phyloP scores from a whole-genome alignment of 2,797 vertebrate genomes.

The Molossus molossus region DNA sequence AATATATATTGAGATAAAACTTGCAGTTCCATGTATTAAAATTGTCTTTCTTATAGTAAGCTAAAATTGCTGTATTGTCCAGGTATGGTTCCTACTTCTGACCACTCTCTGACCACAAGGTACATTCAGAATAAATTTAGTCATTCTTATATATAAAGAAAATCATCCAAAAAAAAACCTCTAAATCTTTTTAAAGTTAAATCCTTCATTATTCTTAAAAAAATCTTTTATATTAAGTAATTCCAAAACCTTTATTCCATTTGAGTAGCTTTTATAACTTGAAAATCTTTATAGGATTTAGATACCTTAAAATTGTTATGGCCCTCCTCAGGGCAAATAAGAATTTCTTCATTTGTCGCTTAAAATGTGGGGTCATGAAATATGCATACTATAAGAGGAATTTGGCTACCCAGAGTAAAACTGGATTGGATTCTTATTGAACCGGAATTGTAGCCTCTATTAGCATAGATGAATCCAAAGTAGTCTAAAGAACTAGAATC shows the following conservation, averaged over 20 bases:
- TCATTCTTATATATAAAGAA: neutral
- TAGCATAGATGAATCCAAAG: neutral
- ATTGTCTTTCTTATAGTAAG: neutral
- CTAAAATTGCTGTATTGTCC: neutral
- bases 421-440: neutral
- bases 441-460: neutral
- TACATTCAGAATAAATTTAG: constrained; percentile 40
- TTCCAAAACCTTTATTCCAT: constrained; percentile 38
- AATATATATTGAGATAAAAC: neutral
- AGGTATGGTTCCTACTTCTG: neutral
- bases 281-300: constrained; percentile 39
- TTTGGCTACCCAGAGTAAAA: neutral
- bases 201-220: neutral
- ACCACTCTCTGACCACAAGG: neutral
- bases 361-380: neutral
- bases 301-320: constrained; percentile 7
- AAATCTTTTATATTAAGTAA: neutral
- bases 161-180: neutral
- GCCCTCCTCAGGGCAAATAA: neutral
- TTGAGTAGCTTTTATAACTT: neutral
- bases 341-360: constrained; percentile 11
- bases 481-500: neutral
- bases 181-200: constrained; percentile 36
- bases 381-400: neutral
- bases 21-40: neutral